These are phyloP conservation scores for Timandra comae DNA, from an alignment of 2,888 invertebrate species.

Conservation along the genomic window DNA sequence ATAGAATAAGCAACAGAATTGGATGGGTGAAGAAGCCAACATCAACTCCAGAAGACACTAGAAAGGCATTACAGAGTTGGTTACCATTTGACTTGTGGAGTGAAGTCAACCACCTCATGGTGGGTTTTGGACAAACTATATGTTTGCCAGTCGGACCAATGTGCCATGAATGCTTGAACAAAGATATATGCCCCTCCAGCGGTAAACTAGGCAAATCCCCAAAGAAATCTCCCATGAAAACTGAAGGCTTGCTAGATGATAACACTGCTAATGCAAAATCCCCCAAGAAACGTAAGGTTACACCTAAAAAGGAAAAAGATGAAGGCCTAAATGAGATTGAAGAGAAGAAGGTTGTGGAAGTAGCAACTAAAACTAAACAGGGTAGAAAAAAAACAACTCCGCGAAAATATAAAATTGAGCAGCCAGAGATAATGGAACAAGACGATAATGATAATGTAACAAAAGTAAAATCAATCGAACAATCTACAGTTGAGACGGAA, in stretches of 20 bases:
- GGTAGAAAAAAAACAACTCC: slow-evolving; percentile 17
- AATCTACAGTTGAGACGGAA: no score
- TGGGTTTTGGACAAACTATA: slow-evolving; percentile 97
- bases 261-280: slow-evolving; percentile 16
- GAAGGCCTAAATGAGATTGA: slow-evolving; percentile 10
- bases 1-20: slow-evolving; percentile 93
- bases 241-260: slow-evolving; percentile 16
- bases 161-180: slow-evolving; percentile 90
- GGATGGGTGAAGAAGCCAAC: slow-evolving; percentile 87
- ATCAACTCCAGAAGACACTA: slow-evolving; percentile 92
- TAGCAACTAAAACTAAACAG: slow-evolving; percentile 7
- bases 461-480: no score
- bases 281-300: slow-evolving; percentile 26
- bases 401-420: slow-evolving; percentile 12
- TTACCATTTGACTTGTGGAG: slow-evolving; percentile 90
- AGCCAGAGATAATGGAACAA: no score
- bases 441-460: no score
- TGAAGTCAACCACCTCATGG: slow-evolving; percentile 92
- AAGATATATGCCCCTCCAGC: slow-evolving; percentile 85
- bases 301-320: slow-evolving; percentile 26
- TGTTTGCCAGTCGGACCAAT: slow-evolving; percentile 90
- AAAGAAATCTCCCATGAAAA: slow-evolving; percentile 42
- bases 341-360: slow-evolving; percentile 12
- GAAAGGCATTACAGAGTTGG: slow-evolving; percentile 90
- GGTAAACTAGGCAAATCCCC: slow-evolving; percentile 54